Evolutionary conservation across 2,113 vertebrate genomes (phyloP), one percentile per base, ranked within the genome.

Genomic region (Eurystomus gularis): DNA sequence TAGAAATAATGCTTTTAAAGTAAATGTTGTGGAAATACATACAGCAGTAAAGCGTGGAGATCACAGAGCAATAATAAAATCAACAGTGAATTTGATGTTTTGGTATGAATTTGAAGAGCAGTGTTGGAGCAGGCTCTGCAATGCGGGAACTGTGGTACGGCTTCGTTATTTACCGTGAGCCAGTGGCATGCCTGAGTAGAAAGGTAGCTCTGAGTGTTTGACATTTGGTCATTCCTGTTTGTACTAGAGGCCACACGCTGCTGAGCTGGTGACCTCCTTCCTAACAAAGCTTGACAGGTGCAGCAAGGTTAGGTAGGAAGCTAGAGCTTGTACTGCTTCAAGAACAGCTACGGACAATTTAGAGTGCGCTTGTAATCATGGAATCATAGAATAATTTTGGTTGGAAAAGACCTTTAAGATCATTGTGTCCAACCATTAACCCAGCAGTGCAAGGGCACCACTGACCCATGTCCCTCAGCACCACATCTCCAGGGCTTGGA

Each of bases 231-330:
- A 2, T 54, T 84, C 21, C 33, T 68, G 1, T 46, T 35, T 87
- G 4, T 24, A 61, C 5, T 8, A n/a, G 33, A 70, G 60, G 16
- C 76, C 24, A 13, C 25, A 11, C 48, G 39, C 28, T 0, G 0
- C 57, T 82, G 31, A 49, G 37, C 29, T 73, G 70, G 55, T 84
- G 40, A 84, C 51, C 54, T 87, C 31, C 51, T 91, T 87, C 64
- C 46, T 70, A 42, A 37, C 81, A 89, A 78, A 91, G 15, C 49
- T 20, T 61, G 80, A 60, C 2, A 2, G 21, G 35, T 72, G 31
- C 40, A 42, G 15, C 16, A 28, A n/a, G 51, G 18, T 78, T 29
- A 44, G 69, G n/a, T 49, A 42, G 33, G 29, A 57, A 65, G 20
- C 26, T 77, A 28, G 29, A 48, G 16, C 2, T 52, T 66, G 20